A percentile compares a stretch with the other conserved stretches of the same genome.
phyloP scores from a whole-genome alignment of 2,113 vertebrate genomes.

The Oncorhynchus gorbuscha region DNA sequence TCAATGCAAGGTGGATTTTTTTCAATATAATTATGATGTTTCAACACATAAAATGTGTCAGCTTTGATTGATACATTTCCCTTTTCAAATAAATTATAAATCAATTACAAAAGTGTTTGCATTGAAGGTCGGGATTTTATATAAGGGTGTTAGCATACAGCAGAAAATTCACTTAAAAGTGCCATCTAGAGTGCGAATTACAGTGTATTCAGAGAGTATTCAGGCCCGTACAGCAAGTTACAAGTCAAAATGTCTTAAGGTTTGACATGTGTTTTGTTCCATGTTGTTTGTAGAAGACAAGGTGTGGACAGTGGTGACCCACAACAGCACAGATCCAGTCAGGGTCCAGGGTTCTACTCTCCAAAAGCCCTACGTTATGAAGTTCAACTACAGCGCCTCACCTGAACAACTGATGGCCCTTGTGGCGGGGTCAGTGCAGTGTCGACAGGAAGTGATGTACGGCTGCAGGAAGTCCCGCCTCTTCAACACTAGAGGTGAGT shows the following conservation, averaged over 20 bases:
- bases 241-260: neutral
- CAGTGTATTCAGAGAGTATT: no score
- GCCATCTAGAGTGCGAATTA: no score
- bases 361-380: conserved; percentile 76
- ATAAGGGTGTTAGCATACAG: no score
- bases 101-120: no score
- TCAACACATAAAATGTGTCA: no score
- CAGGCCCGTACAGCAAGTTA: neutral
- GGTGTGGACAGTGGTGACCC: conserved; percentile 86
- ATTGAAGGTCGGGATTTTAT: no score
- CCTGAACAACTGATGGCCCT: conserved; percentile 84
- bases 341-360: conserved; percentile 72
- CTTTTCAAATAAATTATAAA: no score
- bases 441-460: conserved; percentile 91
- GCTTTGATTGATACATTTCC: no score
- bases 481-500: conserved; percentile 87
- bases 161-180: no score
- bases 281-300: conserved; percentile 79
- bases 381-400: conserved; percentile 82
- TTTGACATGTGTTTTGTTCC: no score
- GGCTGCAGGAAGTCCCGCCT: conserved; percentile 88
- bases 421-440: conserved; percentile 83
- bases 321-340: conserved; percentile 83
- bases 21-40: no score
- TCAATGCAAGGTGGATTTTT: no score